Conservation (phyloP, 2,113 vertebrate species). For the Labeo catla region DNA sequence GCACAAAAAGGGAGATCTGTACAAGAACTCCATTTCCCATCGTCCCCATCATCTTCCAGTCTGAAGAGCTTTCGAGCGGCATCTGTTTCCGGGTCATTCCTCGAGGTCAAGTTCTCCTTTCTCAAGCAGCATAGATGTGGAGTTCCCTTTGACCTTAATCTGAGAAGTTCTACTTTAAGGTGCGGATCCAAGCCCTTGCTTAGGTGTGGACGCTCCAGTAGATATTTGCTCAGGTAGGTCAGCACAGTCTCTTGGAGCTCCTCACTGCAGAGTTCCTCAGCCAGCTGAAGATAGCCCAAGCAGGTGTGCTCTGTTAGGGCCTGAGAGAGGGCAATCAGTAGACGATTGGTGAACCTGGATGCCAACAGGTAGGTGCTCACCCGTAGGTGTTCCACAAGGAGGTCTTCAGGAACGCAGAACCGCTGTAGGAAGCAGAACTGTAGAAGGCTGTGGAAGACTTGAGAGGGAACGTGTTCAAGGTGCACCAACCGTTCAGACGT, state of each 20-base stretch:
- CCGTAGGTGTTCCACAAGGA: constrained; percentile 68
- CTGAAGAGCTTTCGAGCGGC: constrained; percentile 64
- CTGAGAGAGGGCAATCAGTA: constrained; percentile 64
- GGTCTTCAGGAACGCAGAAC: constrained; percentile 64
- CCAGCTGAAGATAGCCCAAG: constrained; percentile 70
- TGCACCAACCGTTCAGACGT: constrained; percentile 66
- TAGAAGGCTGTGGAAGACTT: constrained; percentile 71
- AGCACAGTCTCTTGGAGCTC: constrained; percentile 72
- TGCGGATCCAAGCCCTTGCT: constrained; percentile 58
- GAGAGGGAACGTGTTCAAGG: constrained; percentile 73
- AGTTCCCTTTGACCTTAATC: constrained; percentile 62
- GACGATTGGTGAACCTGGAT: constrained; percentile 69
- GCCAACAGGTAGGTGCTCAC: constrained; percentile 77
- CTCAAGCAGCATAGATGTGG: constrained; percentile 71
- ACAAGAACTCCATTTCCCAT: constrained; percentile 63
- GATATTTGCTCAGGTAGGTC: constrained; percentile 71
- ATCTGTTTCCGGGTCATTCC: constrained; percentile 64
- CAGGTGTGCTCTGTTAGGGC: constrained; percentile 70
- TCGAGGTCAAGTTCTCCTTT: constrained; percentile 76
- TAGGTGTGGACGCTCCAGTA: constrained; percentile 73
- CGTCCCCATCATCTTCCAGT: constrained; percentile 59
- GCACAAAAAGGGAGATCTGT: constrained; percentile 76
- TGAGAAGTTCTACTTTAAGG: constrained; percentile 63
- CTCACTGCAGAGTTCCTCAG: constrained; percentile 71
- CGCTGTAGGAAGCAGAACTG: constrained; percentile 71